Evolutionary conservation across 2,113 vertebrate genomes (phyloP).

Genomic region (Scartelaos histophorus): DNA sequence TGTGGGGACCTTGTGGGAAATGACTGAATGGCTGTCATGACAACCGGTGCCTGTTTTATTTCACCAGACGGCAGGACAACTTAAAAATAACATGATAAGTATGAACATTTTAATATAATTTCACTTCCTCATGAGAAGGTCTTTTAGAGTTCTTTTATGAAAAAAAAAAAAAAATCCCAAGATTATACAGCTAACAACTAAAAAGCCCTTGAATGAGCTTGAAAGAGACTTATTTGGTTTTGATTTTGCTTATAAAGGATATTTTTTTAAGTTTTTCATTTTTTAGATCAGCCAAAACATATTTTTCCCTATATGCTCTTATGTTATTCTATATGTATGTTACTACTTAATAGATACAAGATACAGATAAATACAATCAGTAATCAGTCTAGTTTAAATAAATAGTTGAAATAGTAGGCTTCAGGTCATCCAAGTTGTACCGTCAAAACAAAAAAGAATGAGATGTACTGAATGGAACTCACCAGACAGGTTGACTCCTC

Average conservation of each 20-base stretch:
- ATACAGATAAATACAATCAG: no score
- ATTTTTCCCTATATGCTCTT: no score
- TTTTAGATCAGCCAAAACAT: no score
- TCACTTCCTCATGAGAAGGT: background rate
- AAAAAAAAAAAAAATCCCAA: background rate
- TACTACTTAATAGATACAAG: no score
- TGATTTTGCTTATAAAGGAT: no score
- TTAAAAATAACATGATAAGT: background rate
- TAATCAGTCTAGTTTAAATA: no score
- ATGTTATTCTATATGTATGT: no score
- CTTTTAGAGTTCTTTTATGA: background rate
- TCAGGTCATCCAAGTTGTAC: background rate
- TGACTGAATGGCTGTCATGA: constrained; percentile 6
- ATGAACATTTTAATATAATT: background rate
- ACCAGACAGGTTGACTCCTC: constrained; percentile 83
- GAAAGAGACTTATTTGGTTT: no score
- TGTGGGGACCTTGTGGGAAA: constrained; percentile 4
- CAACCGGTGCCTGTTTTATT: background rate
- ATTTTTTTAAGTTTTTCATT: no score
- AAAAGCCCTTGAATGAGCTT: background rate
- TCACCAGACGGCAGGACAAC: background rate
- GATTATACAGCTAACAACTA: background rate
- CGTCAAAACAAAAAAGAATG: background rate
- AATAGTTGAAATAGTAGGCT: no score
- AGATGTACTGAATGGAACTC: background rate